These are phyloP conservation scores for Glyptemys insculpta DNA, from an alignment of 2,797 vertebrate genomes.

Conservation along the genomic window DNA sequence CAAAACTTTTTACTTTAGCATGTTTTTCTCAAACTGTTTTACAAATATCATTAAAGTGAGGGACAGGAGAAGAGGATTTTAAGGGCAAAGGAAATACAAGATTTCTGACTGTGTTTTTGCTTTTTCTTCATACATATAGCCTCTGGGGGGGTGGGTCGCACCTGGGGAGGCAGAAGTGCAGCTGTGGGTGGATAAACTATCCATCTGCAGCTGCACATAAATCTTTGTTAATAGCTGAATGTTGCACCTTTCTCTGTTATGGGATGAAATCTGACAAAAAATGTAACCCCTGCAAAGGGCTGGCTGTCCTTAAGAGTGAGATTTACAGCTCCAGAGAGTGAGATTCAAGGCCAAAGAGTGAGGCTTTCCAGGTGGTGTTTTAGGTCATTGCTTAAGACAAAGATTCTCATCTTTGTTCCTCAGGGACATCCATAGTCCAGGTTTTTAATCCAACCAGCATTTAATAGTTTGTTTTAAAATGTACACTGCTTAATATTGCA, in stretches of 20 bases:
- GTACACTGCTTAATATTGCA: too few species aligned
- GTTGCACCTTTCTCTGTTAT: neutral
- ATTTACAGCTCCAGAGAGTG: too few species aligned
- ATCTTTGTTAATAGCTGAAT: neutral
- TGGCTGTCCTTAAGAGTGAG: too few species aligned
- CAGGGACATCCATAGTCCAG: too few species aligned
- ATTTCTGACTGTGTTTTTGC: slow-evolving; percentile 29
- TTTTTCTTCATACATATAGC: neutral
- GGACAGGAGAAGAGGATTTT: neutral
- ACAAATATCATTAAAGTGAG: neutral
- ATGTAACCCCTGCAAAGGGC: neutral
- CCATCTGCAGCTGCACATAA: neutral
- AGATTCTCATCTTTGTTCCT: too few species aligned
- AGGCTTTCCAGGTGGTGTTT: too few species aligned
- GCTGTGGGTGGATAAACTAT: neutral
- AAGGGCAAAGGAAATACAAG: slow-evolving; percentile 33
- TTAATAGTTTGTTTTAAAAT: too few species aligned
- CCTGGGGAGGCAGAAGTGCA: neutral
- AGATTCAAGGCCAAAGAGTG: too few species aligned
- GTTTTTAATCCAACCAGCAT: too few species aligned
- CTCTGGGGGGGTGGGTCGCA: neutral
- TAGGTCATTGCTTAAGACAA: too few species aligned
- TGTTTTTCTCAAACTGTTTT: neutral
- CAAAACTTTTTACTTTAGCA: neutral
- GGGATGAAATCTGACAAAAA: neutral